These are phyloP conservation scores for Athalia circularis DNA, from an alignment of 2,888 invertebrate species.

Conservation along the genomic window DNA sequence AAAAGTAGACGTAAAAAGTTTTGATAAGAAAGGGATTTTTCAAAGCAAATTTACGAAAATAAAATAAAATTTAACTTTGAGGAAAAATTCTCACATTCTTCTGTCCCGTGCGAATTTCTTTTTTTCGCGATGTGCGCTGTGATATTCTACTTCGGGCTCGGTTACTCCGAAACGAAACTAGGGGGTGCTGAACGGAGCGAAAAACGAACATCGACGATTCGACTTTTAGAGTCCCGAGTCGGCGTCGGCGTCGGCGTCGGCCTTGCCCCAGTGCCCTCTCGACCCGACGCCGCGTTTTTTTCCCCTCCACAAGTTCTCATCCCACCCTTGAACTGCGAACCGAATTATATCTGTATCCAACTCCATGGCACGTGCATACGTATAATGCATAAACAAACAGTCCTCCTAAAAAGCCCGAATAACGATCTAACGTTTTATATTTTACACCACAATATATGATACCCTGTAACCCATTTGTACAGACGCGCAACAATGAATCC, in stretches of 20 bases:
- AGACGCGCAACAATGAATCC: not conserved
- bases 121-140: too few species aligned
- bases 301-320: not conserved
- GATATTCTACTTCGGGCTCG: too few species aligned
- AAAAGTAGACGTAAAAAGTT: too few species aligned
- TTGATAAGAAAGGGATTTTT: too few species aligned
- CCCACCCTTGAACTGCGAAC: not conserved
- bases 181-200: constrained; percentile 6
- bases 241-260: constrained; percentile 48
- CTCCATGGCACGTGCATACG: not conserved
- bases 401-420: constrained; percentile 34
- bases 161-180: not conserved
- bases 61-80: too few species aligned
- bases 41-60: too few species aligned
- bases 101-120: too few species aligned
- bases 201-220: not conserved
- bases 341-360: constrained; percentile 11
- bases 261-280: constrained; percentile 66
- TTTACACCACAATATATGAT: not conserved
- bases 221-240: too few species aligned
- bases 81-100: too few species aligned
- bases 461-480: too few species aligned
- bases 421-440: constrained; percentile 5
- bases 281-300: constrained; percentile 52
- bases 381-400: constrained; percentile 29